Base-by-base conservation (phyloP, 2,888 invertebrate species). In the Pseudolycoriella hygida region DNA sequence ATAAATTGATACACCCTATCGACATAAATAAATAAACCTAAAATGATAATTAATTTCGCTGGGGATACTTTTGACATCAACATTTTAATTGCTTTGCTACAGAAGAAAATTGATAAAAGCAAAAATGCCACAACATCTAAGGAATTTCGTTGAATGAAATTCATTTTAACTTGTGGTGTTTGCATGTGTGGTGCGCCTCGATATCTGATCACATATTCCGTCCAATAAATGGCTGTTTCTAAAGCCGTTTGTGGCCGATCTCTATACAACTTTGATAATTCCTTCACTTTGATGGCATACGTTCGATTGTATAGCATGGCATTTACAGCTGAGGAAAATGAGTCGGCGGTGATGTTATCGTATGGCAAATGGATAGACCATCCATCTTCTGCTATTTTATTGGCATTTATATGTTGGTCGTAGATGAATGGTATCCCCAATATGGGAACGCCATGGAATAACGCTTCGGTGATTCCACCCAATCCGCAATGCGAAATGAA, bases 201-300 rank as follows among this genome's bases (percentile, higher is more conserved):
- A 55, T 74, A 61, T 40, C 73, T 64, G 2, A 74, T 59, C 1
- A 74, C 67, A 53, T 74, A 73, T 50, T 74, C 72, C 10, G 71
- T 63, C 74, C 74, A 73, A 53, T 59, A 74, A 47, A 70, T 58
- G 1, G 71, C 71, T 1, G 66, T 68, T 43, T 73, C 66, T 38
- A 67, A 55, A 0, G 72, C 64, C 19, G 55, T 61, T 58, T 70
- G 54, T 0, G 73, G 73, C 42, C 73, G 66, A 55, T 74, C 73
- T 50, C 65, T 68, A 52, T 71, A 74, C 31, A 69, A 59, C 11
- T 50, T 50, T 0, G 73, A 69, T 18, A 70, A 25, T 54, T 46
- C 58, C 55, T 50, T 63, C 57, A 1, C 71, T 66, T 17, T 53
- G 56, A 3, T 50, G 18, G 42, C 47, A 44, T 58, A 63, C 14